Evolutionary conservation across 2,888 invertebrate species (phyloP).

Genomic region (Rhynchonema sp.): DNA sequence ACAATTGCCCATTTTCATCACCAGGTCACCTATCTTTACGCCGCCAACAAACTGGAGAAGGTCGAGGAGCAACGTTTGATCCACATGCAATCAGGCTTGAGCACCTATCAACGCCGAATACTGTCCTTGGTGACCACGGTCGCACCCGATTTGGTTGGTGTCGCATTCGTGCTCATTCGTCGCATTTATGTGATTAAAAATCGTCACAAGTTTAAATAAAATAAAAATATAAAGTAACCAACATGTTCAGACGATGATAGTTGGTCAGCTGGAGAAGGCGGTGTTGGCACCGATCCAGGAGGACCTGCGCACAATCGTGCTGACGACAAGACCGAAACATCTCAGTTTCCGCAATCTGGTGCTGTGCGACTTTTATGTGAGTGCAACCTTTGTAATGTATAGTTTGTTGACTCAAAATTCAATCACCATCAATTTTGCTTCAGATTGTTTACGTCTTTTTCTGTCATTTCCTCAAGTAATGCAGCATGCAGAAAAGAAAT

Average conservation of each 20-base stretch:
- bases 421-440: background rate
- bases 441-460: background rate
- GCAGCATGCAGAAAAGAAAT: too few species aligned
- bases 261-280: background rate
- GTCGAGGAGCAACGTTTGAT: conserved; percentile 1
- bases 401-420: background rate
- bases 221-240: too few species aligned
- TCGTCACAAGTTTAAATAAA: too few species aligned
- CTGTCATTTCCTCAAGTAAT: too few species aligned
- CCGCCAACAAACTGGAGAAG: background rate
- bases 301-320: background rate
- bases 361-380: conserved; percentile 3
- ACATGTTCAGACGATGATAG: background rate
- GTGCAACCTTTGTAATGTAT: background rate
- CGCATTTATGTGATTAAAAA: too few species aligned
- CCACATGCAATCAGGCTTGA: conserved; percentile 2
- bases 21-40: background rate
- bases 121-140: background rate
- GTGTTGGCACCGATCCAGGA: background rate
- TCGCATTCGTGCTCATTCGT: too few species aligned
- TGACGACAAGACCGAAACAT: background rate
- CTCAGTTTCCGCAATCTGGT: background rate
- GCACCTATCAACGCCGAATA: conserved; percentile 2
- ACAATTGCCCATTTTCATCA: too few species aligned
- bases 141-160: background rate